Evolutionary conservation across 2,888 invertebrate species (phyloP).

Genomic region (Archips xylosteana): DNA sequence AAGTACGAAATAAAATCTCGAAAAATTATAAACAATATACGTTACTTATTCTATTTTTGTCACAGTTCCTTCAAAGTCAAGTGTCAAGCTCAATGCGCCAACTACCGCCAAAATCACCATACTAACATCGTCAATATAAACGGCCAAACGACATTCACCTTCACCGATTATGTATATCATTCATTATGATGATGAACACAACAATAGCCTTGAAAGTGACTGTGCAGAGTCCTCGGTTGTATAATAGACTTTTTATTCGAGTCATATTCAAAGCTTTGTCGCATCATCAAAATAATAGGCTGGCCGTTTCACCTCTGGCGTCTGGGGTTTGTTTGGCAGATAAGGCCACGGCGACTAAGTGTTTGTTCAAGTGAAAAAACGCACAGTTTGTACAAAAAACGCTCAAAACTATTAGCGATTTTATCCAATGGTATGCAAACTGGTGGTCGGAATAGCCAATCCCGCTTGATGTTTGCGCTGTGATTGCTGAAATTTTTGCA

Average conservation of each 20-base stretch:
- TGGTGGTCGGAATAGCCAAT: slow-evolving; percentile 2
- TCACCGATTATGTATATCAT: slow-evolving; percentile 45
- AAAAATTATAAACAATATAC: background rate
- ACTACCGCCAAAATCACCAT: slow-evolving; percentile 19
- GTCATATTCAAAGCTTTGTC: slow-evolving; percentile 70
- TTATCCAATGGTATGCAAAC: background rate
- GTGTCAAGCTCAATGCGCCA: slow-evolving; percentile 8
- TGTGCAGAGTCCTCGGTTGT: slow-evolving; percentile 51
- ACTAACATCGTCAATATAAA: slow-evolving; percentile 38
- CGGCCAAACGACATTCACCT: slow-evolving; percentile 44
- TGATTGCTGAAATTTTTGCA: slow-evolving; percentile 1
- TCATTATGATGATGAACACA: slow-evolving; percentile 50
- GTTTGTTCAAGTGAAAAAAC: slow-evolving; percentile 52
- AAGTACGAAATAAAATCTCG: too few relatives aligned
- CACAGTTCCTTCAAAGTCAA: background rate
- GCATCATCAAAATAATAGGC: slow-evolving; percentile 72
- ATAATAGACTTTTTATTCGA: slow-evolving; percentile 53
- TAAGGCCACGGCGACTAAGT: slow-evolving; percentile 57
- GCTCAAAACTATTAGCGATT: slow-evolving; percentile 11
- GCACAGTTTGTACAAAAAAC: slow-evolving; percentile 45
- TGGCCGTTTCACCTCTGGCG: slow-evolving; percentile 64
- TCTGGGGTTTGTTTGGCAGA: slow-evolving; percentile 62
- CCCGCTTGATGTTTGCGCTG: background rate
- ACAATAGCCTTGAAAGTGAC: slow-evolving; percentile 55
- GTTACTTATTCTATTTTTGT: background rate